phyloP scores from a whole-genome alignment of 2,113 vertebrate species.

The Sinocyclocheilus grahami region DNA sequence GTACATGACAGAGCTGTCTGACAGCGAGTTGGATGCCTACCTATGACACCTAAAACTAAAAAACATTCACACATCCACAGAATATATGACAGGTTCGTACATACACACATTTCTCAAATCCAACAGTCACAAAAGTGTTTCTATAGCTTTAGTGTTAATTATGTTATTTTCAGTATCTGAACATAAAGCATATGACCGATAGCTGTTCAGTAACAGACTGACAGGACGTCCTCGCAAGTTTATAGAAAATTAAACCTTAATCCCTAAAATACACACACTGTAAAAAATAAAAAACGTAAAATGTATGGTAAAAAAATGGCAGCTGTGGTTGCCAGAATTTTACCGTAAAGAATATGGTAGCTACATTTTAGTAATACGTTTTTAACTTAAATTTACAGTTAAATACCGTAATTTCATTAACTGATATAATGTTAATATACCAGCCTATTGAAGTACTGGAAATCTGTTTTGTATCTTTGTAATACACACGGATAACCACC shows the following conservation, averaged over 20 bases:
- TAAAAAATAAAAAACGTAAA: no score
- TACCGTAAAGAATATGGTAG: no score
- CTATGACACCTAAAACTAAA: background rate
- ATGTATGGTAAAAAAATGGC: no score
- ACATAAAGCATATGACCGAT: background rate
- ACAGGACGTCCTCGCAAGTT: background rate
- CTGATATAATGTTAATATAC: no score
- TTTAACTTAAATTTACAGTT: no score
- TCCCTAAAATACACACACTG: conserved; percentile 26
- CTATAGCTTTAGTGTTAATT: background rate
- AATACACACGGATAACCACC: no score
- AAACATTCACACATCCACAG: background rate
- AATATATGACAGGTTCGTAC: background rate
- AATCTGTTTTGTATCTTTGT: no score
- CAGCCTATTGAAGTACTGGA: no score
- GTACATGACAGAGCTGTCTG: background rate
- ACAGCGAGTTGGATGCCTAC: background rate
- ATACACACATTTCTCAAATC: background rate
- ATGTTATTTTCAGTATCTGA: background rate
- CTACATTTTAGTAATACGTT: no score
- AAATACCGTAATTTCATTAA: no score
- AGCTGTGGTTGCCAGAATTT: no score
- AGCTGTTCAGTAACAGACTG: background rate
- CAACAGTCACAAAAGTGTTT: background rate
- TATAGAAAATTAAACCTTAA: conserved; percentile 39